phyloP scores from a whole-genome alignment of 35 echinoderm and acorn worm genomes.

The Apostichopus japonicus region DNA sequence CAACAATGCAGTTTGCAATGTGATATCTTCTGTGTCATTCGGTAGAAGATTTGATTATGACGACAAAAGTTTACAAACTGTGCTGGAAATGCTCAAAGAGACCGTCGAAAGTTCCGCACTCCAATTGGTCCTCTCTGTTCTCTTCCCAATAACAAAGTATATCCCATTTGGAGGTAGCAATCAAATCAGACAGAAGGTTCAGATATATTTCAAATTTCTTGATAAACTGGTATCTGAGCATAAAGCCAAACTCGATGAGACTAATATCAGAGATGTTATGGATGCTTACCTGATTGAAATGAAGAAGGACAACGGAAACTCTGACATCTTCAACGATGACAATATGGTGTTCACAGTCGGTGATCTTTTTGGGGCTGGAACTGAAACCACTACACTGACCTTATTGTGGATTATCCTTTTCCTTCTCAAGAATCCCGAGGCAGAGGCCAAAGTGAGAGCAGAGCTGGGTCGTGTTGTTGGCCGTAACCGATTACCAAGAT shows the following conservation, averaged over 20 bases:
- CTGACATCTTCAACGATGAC: neutral
- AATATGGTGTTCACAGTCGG: slow-evolving; percentile 53
- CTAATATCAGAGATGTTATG: slow-evolving; percentile 50
- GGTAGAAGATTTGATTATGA: slow-evolving; percentile 61
- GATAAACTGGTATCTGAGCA: slow-evolving; percentile 42
- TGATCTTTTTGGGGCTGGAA: slow-evolving; percentile 70
- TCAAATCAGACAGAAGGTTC: neutral
- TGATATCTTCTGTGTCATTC: slow-evolving; percentile 63
- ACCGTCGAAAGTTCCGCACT: slow-evolving; percentile 18
- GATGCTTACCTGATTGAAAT: slow-evolving; percentile 64
- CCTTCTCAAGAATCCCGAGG: slow-evolving; percentile 64
- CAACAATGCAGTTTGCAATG: slow-evolving; percentile 55
- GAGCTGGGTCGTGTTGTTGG: slow-evolving; percentile 74
- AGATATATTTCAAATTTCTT: slow-evolving; percentile 37
- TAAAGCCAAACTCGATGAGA: slow-evolving; percentile 25
- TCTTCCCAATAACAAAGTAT: slow-evolving; percentile 14
- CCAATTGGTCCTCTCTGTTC: neutral
- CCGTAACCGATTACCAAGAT: slow-evolving; percentile 45
- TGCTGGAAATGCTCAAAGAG: slow-evolving; percentile 12
- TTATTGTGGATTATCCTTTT: slow-evolving; percentile 61
- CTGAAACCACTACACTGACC: slow-evolving; percentile 71
- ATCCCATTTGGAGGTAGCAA: slow-evolving; percentile 14
- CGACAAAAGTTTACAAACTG: slow-evolving; percentile 1
- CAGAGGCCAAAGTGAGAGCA: slow-evolving; percentile 48
- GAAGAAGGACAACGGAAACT: neutral